These are phyloP conservation scores for Brachyalestes nurse DNA, from an alignment of 2,797 vertebrate genomes.

Conservation along the genomic window DNA sequence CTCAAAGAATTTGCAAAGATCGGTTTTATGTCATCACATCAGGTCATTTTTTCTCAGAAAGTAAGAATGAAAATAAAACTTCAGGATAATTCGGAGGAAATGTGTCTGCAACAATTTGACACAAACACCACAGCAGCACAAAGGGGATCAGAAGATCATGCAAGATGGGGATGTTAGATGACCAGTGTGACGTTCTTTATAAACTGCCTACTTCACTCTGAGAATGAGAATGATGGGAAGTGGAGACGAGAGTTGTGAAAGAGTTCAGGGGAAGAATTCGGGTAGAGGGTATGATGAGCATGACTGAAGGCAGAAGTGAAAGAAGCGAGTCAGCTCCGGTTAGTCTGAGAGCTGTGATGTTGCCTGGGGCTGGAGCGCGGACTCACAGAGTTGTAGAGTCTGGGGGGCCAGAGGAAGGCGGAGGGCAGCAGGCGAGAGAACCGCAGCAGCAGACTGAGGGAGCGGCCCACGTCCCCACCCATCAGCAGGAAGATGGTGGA, in stretches of 20 bases:
- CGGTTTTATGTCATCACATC: too few species aligned
- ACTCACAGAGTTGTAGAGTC: constrained; percentile 89
- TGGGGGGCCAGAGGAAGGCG: constrained; percentile 90
- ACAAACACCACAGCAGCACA: too few species aligned
- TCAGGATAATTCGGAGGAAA: too few species aligned
- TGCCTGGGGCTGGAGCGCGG: neutral
- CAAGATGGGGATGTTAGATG: too few species aligned
- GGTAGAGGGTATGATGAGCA: constrained; percentile 3
- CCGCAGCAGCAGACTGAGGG: constrained; percentile 80
- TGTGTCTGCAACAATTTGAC: too few species aligned
- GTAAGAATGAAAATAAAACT: too few species aligned
- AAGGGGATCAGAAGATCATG: too few species aligned
- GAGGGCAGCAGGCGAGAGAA: constrained; percentile 87
- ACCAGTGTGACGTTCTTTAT: too few species aligned
- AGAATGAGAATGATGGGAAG: too few species aligned
- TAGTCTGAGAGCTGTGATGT: neutral
- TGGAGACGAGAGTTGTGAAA: neutral
- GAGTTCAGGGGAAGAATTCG: neutral
- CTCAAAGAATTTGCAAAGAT: too few species aligned
- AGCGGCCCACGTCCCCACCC: constrained; percentile 80
- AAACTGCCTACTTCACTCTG: too few species aligned
- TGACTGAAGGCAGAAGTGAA: neutral
- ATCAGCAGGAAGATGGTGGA: constrained; percentile 90
- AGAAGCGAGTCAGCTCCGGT: neutral
- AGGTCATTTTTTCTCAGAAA: too few species aligned